Evolutionary conservation across 2,797 vertebrate genomes (phyloP).

Genomic region (Acanthis flammea): DNA sequence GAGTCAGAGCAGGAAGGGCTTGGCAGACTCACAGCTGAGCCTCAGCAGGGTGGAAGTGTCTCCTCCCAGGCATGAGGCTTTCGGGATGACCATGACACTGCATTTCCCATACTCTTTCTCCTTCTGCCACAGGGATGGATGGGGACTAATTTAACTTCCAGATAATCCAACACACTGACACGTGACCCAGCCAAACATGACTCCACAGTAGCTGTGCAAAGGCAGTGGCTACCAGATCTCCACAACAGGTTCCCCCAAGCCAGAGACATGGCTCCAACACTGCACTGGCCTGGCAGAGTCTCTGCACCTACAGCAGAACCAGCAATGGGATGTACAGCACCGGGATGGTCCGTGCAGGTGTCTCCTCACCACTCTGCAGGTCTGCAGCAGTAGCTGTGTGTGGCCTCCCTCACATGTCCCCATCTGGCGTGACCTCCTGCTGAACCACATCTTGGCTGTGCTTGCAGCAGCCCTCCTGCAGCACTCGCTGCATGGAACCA

Average conservation of each 20-base stretch:
- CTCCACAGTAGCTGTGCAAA: not conserved
- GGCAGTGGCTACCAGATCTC: not conserved
- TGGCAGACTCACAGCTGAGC: accelerated
- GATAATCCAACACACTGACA: not conserved
- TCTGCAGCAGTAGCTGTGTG: not conserved
- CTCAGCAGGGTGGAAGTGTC: accelerated
- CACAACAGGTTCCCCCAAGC: accelerated
- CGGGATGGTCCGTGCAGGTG: accelerated
- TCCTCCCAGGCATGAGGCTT: not conserved
- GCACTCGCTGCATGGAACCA: not conserved
- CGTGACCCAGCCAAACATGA: accelerated
- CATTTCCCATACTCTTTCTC: not conserved
- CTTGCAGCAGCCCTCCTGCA: not conserved
- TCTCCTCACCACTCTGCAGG: not conserved
- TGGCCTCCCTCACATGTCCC: not conserved
- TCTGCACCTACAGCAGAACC: not conserved
- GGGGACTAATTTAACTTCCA: not conserved
- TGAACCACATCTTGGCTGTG: not conserved
- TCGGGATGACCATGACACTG: not conserved
- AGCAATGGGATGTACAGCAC: accelerated
- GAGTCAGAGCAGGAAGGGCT: not conserved
- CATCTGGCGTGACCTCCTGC: not conserved
- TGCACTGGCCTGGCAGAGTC: not conserved
- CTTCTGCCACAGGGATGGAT: accelerated
- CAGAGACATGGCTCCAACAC: accelerated